phyloP scores from a whole-genome alignment of 2,888 invertebrate genomes.

The Drosophila birchii region DNA sequence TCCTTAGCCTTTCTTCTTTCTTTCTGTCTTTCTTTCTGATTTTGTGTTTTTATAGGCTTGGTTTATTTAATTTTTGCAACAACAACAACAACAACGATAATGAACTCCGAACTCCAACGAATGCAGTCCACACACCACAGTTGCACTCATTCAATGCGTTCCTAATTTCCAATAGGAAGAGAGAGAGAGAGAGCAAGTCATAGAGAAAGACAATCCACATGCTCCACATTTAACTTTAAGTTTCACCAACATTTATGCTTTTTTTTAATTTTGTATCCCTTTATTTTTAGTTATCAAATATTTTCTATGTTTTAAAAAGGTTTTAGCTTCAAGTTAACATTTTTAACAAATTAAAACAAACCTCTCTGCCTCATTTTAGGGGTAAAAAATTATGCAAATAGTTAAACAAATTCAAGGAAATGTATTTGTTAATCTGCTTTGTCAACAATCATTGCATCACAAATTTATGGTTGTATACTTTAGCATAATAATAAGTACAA shows the following conservation, averaged over 20 bases:
- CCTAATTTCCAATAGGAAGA: conserved; percentile 1
- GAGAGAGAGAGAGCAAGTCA: neutral
- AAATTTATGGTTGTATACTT: neutral
- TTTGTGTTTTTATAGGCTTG: conserved; percentile 27
- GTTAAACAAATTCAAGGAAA: neutral
- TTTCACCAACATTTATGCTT: neutral
- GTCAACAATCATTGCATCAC: conserved; percentile 1
- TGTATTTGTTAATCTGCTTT: conserved; percentile 1
- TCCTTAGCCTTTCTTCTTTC: conserved; percentile 24
- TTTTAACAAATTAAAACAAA: neutral
- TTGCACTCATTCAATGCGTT: conserved; percentile 18
- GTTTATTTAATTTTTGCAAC: conserved; percentile 17
- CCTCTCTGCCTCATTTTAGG: neutral
- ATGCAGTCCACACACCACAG: conserved; percentile 19
- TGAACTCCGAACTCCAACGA: conserved; percentile 28
- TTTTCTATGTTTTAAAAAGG: neutral
- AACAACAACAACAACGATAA: conserved; percentile 8
- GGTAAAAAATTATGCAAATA: neutral
- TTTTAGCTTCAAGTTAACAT: neutral
- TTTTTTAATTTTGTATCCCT: neutral
- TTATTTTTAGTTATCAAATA: too few relatives aligned
- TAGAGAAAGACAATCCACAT: neutral
- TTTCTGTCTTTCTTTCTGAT: conserved; percentile 11
- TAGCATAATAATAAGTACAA: neutral
- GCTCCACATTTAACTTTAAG: neutral